A percentile compares a stretch with the other conserved stretches of the same genome.
phyloP scores from a whole-genome alignment of 1,140 invertebrate species.

The Trichoplusia ni region DNA sequence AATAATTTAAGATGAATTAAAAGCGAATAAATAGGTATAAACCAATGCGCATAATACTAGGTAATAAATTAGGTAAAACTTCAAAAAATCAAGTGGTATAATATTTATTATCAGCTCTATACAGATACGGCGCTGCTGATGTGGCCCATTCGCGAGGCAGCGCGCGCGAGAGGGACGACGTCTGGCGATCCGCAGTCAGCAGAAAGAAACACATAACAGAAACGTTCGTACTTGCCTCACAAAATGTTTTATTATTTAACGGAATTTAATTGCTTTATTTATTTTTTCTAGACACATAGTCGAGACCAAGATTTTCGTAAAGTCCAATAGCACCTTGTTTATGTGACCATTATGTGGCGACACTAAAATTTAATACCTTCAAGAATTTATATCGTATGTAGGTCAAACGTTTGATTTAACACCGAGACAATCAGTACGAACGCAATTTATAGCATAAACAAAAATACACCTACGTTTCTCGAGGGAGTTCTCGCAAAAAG shows the following conservation, averaged over 20 bases:
- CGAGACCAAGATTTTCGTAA: too few species aligned
- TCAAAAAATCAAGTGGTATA: too few species aligned
- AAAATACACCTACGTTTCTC: conserved; percentile 10
- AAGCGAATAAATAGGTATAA: too few species aligned
- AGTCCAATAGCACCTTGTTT: too few species aligned
- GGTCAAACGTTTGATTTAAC: conserved; percentile 17
- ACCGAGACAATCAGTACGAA: background rate
- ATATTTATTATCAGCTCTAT: conserved; percentile 50
- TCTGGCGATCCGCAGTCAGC: conserved; percentile 72
- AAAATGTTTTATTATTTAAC: conserved; percentile 25
- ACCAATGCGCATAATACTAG: too few species aligned
- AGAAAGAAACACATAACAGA: conserved; percentile 74
- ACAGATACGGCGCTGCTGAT: conserved; percentile 58
- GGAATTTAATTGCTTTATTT: conserved; percentile 12
- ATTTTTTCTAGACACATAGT: too few species aligned
- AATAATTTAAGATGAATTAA: too few species aligned
- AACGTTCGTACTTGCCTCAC: conserved; percentile 41
- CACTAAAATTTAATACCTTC: too few species aligned
- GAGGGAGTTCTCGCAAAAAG: conserved; percentile 26
- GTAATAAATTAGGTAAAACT: too few species aligned
- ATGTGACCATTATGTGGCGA: background rate
- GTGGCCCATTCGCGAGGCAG: conserved; percentile 62
- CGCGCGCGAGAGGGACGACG: conserved; percentile 68
- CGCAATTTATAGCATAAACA: conserved; percentile 21
- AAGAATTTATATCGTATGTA: conserved; percentile 3